Conservation (phyloP, 2,888 invertebrate species). For the Spialia ferax region DNA sequence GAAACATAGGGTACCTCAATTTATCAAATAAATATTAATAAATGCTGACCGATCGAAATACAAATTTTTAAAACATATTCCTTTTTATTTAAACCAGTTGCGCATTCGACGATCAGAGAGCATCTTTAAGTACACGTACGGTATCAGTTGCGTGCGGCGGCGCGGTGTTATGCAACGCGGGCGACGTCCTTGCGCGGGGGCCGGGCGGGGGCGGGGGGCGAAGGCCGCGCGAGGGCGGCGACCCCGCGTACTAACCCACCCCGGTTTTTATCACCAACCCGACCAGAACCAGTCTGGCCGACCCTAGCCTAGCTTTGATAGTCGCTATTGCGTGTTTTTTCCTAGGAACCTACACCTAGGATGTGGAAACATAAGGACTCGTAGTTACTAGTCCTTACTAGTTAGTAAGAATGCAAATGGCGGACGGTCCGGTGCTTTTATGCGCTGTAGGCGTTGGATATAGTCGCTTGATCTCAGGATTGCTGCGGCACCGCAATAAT, state of each 20-base stretch:
- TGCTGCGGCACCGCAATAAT: conserved; percentile 11
- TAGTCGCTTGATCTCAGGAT: conserved; percentile 16
- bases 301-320: too few species aligned
- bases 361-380: not conserved
- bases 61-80: too few species aligned
- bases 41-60: too few species aligned
- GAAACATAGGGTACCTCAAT: too few species aligned
- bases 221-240: conserved; percentile 78
- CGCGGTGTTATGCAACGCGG: conserved; percentile 73
- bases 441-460: conserved; percentile 31
- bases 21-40: too few species aligned
- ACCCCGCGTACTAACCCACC: conserved; percentile 58
- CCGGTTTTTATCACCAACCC: conserved; percentile 52
- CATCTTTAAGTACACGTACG: conserved; percentile 55
- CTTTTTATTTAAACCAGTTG: too few species aligned
- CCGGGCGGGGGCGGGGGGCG: conserved; percentile 53
- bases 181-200: conserved; percentile 75
- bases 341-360: conserved; percentile 28
- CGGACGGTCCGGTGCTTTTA: conserved; percentile 11
- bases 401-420: conserved; percentile 25
- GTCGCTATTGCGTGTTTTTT: conserved; percentile 36
- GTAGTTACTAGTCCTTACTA: too few species aligned
- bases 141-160: conserved; percentile 74
- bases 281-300: conserved; percentile 27
- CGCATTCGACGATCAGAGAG: too few species aligned